Percentiles rank a stretch among this genome's conserved stretches.
phyloP scores from a whole-genome alignment of 2,888 invertebrate species.

The Apotomis capreana region DNA sequence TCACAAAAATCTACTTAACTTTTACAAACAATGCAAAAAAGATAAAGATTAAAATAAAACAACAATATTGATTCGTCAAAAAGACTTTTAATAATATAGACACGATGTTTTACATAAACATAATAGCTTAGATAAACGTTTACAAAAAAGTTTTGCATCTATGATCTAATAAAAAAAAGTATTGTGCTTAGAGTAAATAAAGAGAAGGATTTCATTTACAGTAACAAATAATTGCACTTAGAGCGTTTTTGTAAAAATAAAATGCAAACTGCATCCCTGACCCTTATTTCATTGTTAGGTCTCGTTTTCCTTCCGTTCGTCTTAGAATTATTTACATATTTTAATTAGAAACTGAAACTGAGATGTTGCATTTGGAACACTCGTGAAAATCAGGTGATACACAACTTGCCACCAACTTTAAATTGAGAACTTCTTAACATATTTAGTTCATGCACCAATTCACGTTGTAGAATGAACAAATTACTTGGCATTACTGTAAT shows the following conservation, averaged over 20 bases:
- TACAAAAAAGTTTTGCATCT: slow-evolving; percentile 16
- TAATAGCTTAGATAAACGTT: slow-evolving; percentile 19
- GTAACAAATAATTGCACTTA: slow-evolving; percentile 32
- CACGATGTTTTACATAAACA: slow-evolving; percentile 22
- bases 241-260: slow-evolving; percentile 34
- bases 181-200: slow-evolving; percentile 39
- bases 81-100: slow-evolving; percentile 37
- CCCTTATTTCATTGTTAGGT: slow-evolving; percentile 11
- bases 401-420: no score
- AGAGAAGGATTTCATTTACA: slow-evolving; percentile 33
- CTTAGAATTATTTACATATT: slow-evolving; percentile 22
- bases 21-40: neutral
- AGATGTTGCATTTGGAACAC: slow-evolving; percentile 11
- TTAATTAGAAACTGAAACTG: neutral
- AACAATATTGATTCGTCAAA: slow-evolving; percentile 30
- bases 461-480: no score
- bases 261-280: slow-evolving; percentile 23
- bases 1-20: neutral
- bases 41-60: slow-evolving; percentile 14
- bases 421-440: no score
- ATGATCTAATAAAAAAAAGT: slow-evolving; percentile 16
- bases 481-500: no score
- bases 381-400: neutral
- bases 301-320: slow-evolving; percentile 1
- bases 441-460: no score